Evolutionary conservation across 1,140 invertebrate genomes (phyloP), one percentile per base, ranked within the genome.

Genomic region (Amyelois transitella): DNA sequence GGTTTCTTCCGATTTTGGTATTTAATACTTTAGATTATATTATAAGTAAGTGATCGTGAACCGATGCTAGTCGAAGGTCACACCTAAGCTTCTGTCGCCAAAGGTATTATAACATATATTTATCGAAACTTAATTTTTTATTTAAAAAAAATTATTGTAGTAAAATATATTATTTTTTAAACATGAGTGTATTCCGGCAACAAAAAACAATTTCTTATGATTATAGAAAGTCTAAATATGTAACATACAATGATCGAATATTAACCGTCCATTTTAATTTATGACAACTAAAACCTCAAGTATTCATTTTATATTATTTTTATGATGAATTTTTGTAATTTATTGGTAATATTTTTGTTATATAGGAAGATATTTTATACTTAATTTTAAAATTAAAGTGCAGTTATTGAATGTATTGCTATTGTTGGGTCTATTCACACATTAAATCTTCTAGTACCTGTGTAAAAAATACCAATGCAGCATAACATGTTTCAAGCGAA

Each of bases 31-130:
- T 38, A 14, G 32, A 12, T 14, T 38, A 3, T 12, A 38, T 48
- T 48, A 6, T 48, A 21, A 48, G 45, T 48, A 21, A 48, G 32
- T 38, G 32, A 38, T 38, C 32, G 8, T 38, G 20, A 48, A 48
- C 45, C 18, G 45, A 48, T 48, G 45, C 45, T 48, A 48, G 45
- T 48, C 45, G 18, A 48, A 48, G 20, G 45, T 48, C 45, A 48
- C 19, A 21, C 45, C 45, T 48, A 17, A 21, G 45, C 14, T 48
- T 21, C 45, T 19, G 20, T 12, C 45, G n/a, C 19, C 45, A 21
- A 48, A 48, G 20, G 12, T 48, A 32, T 32, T 32, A 14, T 14
- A 38, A 38, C 4, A n/a, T n/a, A 8, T 38, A 38, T 14, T 38
- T 38, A 14, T 38, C 32, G n/a, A 38, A 38, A 38, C n/a, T 8